Base-by-base conservation (phyloP, 2,113 vertebrate genomes). In the Atlantisia rogersi region DNA sequence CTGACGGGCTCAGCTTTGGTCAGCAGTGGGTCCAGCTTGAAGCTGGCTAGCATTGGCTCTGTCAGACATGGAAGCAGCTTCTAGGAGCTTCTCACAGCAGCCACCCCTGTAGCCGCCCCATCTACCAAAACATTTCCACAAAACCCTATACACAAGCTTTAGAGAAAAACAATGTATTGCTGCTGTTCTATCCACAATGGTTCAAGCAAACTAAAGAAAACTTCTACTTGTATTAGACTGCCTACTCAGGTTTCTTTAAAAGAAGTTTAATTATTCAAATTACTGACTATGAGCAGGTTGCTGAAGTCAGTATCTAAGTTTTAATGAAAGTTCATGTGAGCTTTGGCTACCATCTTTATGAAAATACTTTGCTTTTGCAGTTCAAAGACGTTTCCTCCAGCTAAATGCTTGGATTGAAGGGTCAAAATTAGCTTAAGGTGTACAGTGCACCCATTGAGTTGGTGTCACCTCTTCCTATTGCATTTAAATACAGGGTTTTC, bases 191-290 rank as follows among this genome's bases (percentile, higher is more conserved):
- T 42, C 28, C 58, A 69, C 16, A 80, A 46, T 3, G 5, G 14
- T 18, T 69, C 39, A 60, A 65, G 20, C 24, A 79, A 78, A 82
- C 40, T n/a, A 39, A 74, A 44, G 40, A 82, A 62, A 82, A 67
- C 26, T 17, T 17, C 0, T 3, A 68, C 6, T 18, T 16, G 21
- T 1, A 1, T 1, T 2, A 82, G 69, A 44, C 4, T 55, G 70
- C 29, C 60, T 22, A 46, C 52, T 64, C 12, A 10, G 31, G 26
- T 44, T 89, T 78, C 35, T 15, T 71, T 71, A 67, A 4, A 31
- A 40, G 37, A 44, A 35, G 37, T 64, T 65, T 29, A 78, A 59
- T 56, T 35, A 67, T 32, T n/a, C 40, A 79, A 13, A 31, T 74
- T 70, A 39, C 3, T 12, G 65, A 60, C 26, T 67, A 53, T 1